phyloP scores from a whole-genome alignment of 2,888 invertebrate species.

The Schizotus pectinicornis region DNA sequence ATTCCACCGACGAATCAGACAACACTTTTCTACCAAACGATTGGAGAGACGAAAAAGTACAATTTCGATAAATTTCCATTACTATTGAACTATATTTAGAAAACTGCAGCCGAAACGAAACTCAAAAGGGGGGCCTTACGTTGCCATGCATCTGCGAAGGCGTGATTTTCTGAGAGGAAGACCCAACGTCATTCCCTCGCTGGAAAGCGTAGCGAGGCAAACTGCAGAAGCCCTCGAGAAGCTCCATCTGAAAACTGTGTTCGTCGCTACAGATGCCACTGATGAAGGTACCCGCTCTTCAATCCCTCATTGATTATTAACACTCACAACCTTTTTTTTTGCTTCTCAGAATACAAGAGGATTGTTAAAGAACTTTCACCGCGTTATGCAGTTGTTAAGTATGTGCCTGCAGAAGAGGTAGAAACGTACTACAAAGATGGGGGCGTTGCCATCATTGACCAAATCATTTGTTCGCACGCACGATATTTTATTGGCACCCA shows the following conservation, averaged over 20 bases:
- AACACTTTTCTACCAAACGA: slow-evolving; percentile 64
- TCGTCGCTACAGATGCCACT: slow-evolving; percentile 86
- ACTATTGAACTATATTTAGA: neutral
- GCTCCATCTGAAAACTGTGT: slow-evolving; percentile 68
- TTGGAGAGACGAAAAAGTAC: slow-evolving; percentile 68
- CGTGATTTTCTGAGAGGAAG: slow-evolving; percentile 84
- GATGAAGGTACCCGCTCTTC: slow-evolving; percentile 55
- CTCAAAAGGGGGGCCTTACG: slow-evolving; percentile 72
- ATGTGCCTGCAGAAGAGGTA: slow-evolving; percentile 60
- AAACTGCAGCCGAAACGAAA: slow-evolving; percentile 57
- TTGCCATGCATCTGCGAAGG: slow-evolving; percentile 86
- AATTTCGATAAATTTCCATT: slow-evolving; percentile 9
- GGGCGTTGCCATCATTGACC: slow-evolving; percentile 90
- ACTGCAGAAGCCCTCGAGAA: slow-evolving; percentile 66
- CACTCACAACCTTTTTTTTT: neutral
- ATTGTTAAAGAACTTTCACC: slow-evolving; percentile 59
- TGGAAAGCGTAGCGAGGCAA: slow-evolving; percentile 79
- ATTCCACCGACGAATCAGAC: slow-evolving; percentile 68
- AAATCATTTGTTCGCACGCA: slow-evolving; percentile 91
- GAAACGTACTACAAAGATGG: slow-evolving; percentile 74
- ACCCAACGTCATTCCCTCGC: slow-evolving; percentile 75
- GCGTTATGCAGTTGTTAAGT: slow-evolving; percentile 53
- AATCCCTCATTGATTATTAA: neutral
- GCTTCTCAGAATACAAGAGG: slow-evolving; percentile 60
- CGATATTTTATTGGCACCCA: slow-evolving; percentile 88